Base-by-base conservation (phyloP, 92 coral and sea anemone genomes). In the Phenganax marumi region DNA sequence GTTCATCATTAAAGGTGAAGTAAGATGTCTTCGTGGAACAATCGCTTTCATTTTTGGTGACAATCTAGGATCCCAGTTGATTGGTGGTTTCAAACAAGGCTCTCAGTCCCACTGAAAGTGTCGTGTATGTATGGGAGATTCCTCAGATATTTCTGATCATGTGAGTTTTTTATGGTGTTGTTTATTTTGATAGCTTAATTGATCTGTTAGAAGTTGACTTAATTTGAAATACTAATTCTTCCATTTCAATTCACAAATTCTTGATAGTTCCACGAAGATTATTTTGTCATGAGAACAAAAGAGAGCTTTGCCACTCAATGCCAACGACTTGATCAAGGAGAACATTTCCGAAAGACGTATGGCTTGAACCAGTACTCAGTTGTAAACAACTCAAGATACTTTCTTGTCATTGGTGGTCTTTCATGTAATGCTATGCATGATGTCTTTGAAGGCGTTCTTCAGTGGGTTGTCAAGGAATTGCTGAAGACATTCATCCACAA, bases 371-470 rank as follows among this genome's bases (percentile, higher is more conserved):
- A 90, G 77, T 65, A 76, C 26, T 80, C 87, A 16, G 25, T 84
- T 26, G 56, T 87, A 19, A 81, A 75, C 73, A 64, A 76, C 22
- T 89, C 92, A 13, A 50, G 88, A 73, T 87, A 79, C 70, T 89
- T 18, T 62, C 86, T 85, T 85, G 91, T 85, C 22, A 33, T 33
- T 33, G 43, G 43, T 33, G 43, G 43, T 33, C 43, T 33, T 33
- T 5, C 43, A 33, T 33, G 43, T 33, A 5, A 86, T 85, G 82
- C 85, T 23, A 88, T 88, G 91, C 91, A 88, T 79, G 90, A 87
- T 71, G 68, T 84, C 52, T 62, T 87, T 14, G 88, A 87, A 87
- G 89, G 88, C 66, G 75, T 69, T 69, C 50, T 69, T 19, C 75
- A 24, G 50, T 69, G 24, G 7, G 26, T 48, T 55, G 69, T 76